phyloP scores from a whole-genome alignment of 2,797 vertebrate genomes.

The Perodicticus potto region DNA sequence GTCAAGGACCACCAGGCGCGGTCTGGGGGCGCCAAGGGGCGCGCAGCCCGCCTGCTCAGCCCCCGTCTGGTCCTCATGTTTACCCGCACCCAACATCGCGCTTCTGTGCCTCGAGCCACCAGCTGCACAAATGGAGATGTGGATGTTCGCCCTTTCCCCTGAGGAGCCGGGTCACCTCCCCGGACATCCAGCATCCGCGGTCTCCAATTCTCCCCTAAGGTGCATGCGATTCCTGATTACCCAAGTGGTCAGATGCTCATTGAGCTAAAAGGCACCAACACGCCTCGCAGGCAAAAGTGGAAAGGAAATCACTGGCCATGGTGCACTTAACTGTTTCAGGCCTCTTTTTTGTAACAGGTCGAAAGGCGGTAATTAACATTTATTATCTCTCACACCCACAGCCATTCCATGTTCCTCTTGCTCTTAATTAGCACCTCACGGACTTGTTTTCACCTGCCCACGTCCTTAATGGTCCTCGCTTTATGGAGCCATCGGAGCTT shows the following conservation, averaged over 20 bases:
- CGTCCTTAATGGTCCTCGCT: not conserved
- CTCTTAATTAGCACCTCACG: not conserved
- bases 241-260: not conserved
- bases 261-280: not conserved
- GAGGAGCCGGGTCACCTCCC: not conserved
- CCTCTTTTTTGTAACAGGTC: not conserved
- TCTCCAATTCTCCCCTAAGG: not conserved
- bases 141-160: not conserved
- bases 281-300: rapidly evolving
- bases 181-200: no score
- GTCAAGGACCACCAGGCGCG: no score
- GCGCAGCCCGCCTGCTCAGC: not conserved
- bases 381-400: not conserved
- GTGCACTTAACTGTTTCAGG: not conserved
- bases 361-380: not conserved
- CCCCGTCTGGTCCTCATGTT: not conserved
- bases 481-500: not conserved
- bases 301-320: not conserved
- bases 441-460: not conserved
- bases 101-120: not conserved
- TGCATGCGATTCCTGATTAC: not conserved
- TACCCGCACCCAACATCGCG: not conserved
- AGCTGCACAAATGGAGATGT: not conserved
- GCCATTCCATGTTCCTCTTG: not conserved
- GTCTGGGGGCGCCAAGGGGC: not conserved